phyloP scores from a whole-genome alignment of 2,113 vertebrate species.

The Psilopsiagon aurifrons region DNA sequence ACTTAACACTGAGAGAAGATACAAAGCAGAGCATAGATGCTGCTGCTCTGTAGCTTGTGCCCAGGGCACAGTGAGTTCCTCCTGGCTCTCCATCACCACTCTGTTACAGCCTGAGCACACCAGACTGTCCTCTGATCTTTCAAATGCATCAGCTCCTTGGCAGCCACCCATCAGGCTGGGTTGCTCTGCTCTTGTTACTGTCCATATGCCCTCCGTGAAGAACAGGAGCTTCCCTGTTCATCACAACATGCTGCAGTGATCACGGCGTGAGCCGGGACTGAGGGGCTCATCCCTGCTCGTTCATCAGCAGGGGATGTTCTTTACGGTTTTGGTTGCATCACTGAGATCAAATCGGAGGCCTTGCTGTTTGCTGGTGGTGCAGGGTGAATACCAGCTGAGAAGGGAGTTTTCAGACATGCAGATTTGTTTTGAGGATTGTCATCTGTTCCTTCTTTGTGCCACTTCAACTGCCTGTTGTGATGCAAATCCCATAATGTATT shows the following conservation, averaged over 20 bases:
- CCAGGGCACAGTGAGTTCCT: background rate
- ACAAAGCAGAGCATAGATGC: background rate
- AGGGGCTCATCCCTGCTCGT: background rate
- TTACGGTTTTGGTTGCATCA: background rate
- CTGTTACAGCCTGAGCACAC: background rate
- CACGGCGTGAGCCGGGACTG: rapidly evolving
- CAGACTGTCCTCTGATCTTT: background rate
- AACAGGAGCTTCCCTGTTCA: background rate
- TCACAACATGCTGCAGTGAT: rapidly evolving
- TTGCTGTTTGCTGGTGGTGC: background rate
- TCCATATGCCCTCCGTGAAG: background rate
- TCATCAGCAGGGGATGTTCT: background rate
- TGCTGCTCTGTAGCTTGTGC: background rate
- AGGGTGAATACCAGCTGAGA: background rate
- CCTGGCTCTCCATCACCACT: background rate
- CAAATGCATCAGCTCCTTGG: background rate
- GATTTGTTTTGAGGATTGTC: constrained; percentile 31
- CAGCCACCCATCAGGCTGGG: background rate
- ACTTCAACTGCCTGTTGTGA: constrained; percentile 56
- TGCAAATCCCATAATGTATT: constrained; percentile 41
- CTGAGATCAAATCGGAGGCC: background rate
- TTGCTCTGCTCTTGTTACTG: background rate
- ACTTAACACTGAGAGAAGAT: background rate
- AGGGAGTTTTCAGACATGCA: constrained; percentile 16
- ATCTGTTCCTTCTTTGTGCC: constrained; percentile 42